These are phyloP conservation scores for Apotomis capreana DNA, from an alignment of 2,888 invertebrate species.

Conservation along the genomic window DNA sequence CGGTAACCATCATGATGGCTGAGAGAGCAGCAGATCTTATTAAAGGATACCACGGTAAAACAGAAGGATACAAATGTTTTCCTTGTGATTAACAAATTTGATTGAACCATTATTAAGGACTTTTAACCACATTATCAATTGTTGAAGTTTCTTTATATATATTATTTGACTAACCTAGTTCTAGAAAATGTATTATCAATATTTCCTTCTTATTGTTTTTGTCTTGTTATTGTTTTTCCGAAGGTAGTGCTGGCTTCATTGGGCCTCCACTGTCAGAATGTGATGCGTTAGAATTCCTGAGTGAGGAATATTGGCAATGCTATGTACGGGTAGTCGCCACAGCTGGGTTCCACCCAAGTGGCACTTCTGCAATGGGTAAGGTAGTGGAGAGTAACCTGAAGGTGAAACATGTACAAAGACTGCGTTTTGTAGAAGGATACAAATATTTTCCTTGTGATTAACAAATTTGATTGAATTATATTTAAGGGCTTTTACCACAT, in stretches of 20 bases:
- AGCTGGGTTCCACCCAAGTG: slow-evolving; percentile 80
- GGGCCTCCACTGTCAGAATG: slow-evolving; percentile 67
- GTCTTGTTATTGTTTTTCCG: too few relatives aligned
- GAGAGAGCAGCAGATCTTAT: slow-evolving; percentile 46
- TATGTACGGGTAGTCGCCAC: slow-evolving; percentile 75
- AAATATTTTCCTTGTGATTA: neutral
- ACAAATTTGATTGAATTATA: too few relatives aligned
- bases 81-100: too few relatives aligned
- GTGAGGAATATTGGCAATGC: slow-evolving; percentile 83
- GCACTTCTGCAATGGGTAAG: slow-evolving; percentile 43
- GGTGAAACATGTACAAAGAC: slow-evolving; percentile 41
- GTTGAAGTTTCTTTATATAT: too few relatives aligned
- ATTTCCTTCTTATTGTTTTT: too few relatives aligned
- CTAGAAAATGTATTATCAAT: too few relatives aligned
- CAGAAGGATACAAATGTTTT: neutral
- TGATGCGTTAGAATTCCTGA: slow-evolving; percentile 62
- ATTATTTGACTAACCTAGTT: too few relatives aligned
- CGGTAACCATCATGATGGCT: slow-evolving; percentile 45
- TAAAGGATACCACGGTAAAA: slow-evolving; percentile 22
- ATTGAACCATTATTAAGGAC: too few relatives aligned
- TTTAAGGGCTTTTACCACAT: too few relatives aligned
- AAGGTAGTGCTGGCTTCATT: slow-evolving; percentile 5
- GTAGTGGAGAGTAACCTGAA: slow-evolving; percentile 39
- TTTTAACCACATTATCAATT: too few relatives aligned
- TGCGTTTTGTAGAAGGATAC: slow-evolving; percentile 43